Conservation (phyloP, 1,140 invertebrate genomes). For the Pseudomyrmex gracilis region DNA sequence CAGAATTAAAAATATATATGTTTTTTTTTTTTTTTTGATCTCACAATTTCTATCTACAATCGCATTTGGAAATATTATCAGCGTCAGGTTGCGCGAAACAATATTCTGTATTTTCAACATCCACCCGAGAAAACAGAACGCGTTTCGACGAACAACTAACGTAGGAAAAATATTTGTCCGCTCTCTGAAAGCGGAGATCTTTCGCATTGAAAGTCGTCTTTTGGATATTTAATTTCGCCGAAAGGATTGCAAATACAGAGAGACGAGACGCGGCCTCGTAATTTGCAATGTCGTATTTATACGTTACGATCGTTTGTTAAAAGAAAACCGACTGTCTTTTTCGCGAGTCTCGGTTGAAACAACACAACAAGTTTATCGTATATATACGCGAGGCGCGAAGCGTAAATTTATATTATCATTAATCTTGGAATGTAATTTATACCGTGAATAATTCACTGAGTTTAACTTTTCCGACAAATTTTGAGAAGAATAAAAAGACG, state of each 20-base stretch:
- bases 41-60: background rate
- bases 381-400: background rate
- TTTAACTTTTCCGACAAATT: background rate
- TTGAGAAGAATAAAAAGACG: background rate
- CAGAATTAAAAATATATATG: background rate
- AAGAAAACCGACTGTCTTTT: background rate
- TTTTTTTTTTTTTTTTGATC: background rate
- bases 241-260: background rate
- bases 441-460: background rate
- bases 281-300: background rate
- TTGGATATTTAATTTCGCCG: background rate
- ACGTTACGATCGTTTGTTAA: background rate
- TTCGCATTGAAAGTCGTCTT: background rate
- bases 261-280: background rate
- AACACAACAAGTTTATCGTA: background rate
- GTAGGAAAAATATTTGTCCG: slow-evolving; percentile 30
- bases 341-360: too few relatives aligned
- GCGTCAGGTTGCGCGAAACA: background rate
- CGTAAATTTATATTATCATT: background rate
- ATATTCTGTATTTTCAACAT: slow-evolving; percentile 4
- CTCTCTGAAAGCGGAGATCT: background rate
- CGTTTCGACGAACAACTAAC: background rate
- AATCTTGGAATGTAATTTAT: background rate
- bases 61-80: slow-evolving; percentile 26
- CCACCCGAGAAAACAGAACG: background rate